Conservation (phyloP, 2,888 invertebrate genomes). For the Argyresthia albistria region DNA sequence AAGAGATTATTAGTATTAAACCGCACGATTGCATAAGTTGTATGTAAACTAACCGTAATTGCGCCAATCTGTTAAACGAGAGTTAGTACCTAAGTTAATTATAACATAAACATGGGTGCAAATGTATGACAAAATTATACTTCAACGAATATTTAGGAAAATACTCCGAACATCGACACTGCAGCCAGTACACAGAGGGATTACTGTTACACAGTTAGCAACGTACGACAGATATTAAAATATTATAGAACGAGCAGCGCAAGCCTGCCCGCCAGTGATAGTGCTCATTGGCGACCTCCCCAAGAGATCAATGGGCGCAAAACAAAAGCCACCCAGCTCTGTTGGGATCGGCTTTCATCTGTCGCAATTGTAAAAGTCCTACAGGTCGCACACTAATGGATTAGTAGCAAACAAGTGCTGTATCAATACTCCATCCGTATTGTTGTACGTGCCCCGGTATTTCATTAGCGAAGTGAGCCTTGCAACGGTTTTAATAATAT, state of each 20-base stretch:
- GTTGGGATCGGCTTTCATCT: conserved; percentile 21
- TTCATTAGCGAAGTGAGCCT: conserved; percentile 1
- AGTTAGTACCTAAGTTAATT: too few species aligned
- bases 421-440: neutral
- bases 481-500: neutral
- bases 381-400: conserved; percentile 46
- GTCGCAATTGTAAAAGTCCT: conserved; percentile 48
- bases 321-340: conserved; percentile 23
- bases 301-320: neutral
- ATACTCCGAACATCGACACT: too few species aligned
- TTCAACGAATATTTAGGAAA: too few species aligned
- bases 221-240: neutral
- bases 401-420: conserved; percentile 32
- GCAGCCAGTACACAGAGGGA: too few species aligned
- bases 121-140: too few species aligned
- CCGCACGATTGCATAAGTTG: too few species aligned
- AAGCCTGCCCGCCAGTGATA: conserved; percentile 1
- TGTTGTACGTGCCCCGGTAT: neutral
- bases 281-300: neutral
- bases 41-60: too few species aligned
- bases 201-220: too few species aligned
- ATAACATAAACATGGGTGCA: too few species aligned
- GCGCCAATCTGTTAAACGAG: too few species aligned
- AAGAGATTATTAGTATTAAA: too few species aligned
- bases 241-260: neutral